Conservation (phyloP, 2,113 vertebrate genomes). For the Gymnorhina tibicen region DNA sequence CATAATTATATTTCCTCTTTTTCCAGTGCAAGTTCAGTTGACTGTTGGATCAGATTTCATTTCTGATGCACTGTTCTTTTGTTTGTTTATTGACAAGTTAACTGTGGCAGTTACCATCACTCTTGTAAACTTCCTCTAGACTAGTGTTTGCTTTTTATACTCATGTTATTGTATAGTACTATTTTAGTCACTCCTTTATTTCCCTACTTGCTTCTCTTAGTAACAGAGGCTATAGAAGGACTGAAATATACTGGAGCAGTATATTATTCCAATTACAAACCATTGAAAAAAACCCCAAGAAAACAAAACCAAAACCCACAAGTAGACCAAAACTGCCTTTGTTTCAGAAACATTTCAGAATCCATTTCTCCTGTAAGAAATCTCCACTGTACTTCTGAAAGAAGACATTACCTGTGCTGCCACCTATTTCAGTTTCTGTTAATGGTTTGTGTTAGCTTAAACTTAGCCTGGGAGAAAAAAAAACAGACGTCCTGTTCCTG, state of each 20-base stretch:
- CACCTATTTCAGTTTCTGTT: not conserved
- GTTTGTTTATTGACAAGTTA: not conserved
- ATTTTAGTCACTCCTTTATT: not conserved
- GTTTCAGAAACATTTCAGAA: not conserved
- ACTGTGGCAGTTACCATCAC: not conserved
- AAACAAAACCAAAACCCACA: not conserved
- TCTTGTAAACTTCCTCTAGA: not conserved
- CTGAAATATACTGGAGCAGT: not conserved
- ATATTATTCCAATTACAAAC: not conserved
- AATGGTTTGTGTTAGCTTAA: not conserved
- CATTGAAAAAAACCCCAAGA: not conserved
- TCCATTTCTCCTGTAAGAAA: not conserved
- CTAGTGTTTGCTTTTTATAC: not conserved
- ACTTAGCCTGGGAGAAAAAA: not conserved
- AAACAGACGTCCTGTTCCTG: not conserved
- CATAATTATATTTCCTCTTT: not conserved
- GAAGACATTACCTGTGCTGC: not conserved
- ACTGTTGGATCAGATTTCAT: not conserved
- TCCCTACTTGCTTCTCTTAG: not conserved
- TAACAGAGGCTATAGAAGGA: not conserved
- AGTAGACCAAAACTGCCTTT: not conserved
- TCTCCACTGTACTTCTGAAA: not conserved
- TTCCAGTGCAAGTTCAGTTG: not conserved
- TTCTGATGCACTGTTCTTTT: not conserved
- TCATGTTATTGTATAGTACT: not conserved